Conservation (phyloP, 2,113 vertebrate species). For the Alectura lathami region DNA sequence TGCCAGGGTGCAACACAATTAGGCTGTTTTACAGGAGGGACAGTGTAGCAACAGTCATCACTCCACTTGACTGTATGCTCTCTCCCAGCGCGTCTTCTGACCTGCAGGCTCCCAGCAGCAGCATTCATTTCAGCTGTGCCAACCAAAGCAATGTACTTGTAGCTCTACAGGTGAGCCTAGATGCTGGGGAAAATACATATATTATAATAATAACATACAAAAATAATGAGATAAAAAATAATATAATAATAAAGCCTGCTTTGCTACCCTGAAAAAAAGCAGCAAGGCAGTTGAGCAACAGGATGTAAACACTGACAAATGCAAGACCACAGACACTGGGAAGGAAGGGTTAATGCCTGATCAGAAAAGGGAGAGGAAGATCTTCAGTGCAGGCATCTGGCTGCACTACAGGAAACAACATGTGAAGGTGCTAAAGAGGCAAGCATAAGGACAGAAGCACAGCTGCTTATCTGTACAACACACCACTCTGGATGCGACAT, state of each 20-base stretch:
- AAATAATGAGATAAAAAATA: no score
- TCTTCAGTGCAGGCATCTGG: not conserved
- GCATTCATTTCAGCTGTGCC: not conserved
- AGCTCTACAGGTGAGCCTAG: not conserved
- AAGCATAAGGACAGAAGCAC: not conserved
- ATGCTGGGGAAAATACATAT: not conserved
- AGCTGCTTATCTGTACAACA: not conserved
- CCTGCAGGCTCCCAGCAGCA: not conserved
- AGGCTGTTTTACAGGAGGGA: not conserved
- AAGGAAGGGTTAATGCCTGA: not conserved
- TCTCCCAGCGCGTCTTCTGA: not conserved
- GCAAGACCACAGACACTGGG: not conserved
- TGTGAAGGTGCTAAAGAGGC: rapidly evolving
- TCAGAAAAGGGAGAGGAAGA: not conserved
- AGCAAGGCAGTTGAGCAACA: not conserved
- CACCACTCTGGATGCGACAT: not conserved
- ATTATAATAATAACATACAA: not conserved
- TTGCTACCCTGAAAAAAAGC: not conserved
- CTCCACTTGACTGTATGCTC: not conserved
- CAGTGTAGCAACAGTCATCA: not conserved
- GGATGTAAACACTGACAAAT: not conserved
- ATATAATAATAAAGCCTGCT: not conserved
- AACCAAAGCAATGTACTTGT: not conserved
- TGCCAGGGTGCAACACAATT: not conserved
- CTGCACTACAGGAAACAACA: not conserved